A percentile compares a stretch with the other conserved stretches of the same genome.
Conservation (phyloP, 2,113 vertebrate species). For the Pseudorhombus dupliciocellatus region DNA sequence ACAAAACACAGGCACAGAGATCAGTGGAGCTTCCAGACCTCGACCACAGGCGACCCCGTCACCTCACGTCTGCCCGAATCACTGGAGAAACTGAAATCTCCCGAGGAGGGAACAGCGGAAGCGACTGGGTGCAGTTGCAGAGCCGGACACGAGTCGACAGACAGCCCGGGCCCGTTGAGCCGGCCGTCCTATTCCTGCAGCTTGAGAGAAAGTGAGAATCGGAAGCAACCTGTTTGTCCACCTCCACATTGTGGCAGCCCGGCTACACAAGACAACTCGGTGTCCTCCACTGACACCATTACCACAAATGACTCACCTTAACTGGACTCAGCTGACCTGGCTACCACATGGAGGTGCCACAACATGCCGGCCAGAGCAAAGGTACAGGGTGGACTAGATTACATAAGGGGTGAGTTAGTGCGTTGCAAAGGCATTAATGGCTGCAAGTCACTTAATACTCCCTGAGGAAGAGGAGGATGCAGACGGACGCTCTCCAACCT, state of each 20-base stretch:
- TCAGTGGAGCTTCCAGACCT: constrained; percentile 14
- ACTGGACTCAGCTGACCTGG: constrained; percentile 32
- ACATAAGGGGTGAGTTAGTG: constrained; percentile 36
- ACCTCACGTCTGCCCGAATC: constrained; percentile 24
- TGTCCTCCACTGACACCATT: constrained; percentile 68
- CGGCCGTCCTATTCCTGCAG: constrained; percentile 14
- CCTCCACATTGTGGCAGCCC: constrained; percentile 42
- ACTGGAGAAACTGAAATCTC: constrained; percentile 12
- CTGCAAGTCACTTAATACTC: constrained; percentile 35
- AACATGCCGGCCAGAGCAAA: constrained; percentile 42
- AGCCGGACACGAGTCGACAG: constrained; percentile 43
- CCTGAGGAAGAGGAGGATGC: constrained; percentile 25
- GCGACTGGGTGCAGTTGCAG: not conserved
- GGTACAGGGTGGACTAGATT: constrained; percentile 37
- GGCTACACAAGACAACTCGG: constrained; percentile 73
- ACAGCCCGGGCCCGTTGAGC: constrained; percentile 11
- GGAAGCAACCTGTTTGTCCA: constrained; percentile 18
- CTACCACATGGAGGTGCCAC: constrained; percentile 45
- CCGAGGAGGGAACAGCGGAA: not conserved
- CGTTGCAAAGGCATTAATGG: constrained; percentile 32
- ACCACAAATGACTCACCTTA: constrained; percentile 49
- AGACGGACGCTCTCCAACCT: constrained; percentile 39
- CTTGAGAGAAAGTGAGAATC: constrained; percentile 23
- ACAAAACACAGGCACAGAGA: constrained; percentile 36
- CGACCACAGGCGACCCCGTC: constrained; percentile 7